Evolutionary conservation across 1,140 invertebrate species (phyloP).

Genomic region (Chelonus insularis): DNA sequence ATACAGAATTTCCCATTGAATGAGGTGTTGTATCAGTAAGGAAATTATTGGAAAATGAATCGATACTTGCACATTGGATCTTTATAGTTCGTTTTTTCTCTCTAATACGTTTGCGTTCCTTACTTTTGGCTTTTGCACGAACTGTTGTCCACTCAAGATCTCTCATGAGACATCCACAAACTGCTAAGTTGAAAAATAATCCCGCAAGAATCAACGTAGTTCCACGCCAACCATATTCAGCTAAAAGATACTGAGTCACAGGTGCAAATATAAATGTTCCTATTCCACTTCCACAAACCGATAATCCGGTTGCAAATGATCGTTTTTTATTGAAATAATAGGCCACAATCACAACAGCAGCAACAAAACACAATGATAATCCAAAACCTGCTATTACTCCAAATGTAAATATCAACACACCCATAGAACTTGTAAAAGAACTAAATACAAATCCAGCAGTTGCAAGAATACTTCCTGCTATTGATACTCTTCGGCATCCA

Average conservation of each 20-base stretch:
- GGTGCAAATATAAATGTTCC: conserved; percentile 92
- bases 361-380: conserved; percentile 84
- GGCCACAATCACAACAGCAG: conserved; percentile 90
- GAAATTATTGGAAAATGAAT: conserved; percentile 70
- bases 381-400: conserved; percentile 85
- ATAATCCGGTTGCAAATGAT: conserved; percentile 90
- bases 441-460: conserved; percentile 80
- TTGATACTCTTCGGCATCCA: conserved; percentile 80
- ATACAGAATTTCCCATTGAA: conserved; percentile 48
- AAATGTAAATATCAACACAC: conserved; percentile 81
- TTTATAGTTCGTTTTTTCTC: conserved; percentile 65
- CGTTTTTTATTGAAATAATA: conserved; percentile 94
- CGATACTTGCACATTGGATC: conserved; percentile 65
- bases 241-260: conserved; percentile 74
- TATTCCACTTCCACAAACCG: conserved; percentile 87
- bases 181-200: conserved; percentile 82
- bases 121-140: conserved; percentile 64
- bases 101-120: conserved; percentile 65
- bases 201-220: conserved; percentile 81
- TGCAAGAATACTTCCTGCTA: conserved; percentile 78
- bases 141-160: conserved; percentile 76
- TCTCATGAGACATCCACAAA: conserved; percentile 83
- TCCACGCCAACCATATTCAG: conserved; percentile 84
- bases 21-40: conserved; percentile 65
- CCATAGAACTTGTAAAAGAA: conserved; percentile 75